These are phyloP conservation scores for Strix uralensis DNA, from an alignment of 2,113 vertebrate species.

Conservation along the genomic window DNA sequence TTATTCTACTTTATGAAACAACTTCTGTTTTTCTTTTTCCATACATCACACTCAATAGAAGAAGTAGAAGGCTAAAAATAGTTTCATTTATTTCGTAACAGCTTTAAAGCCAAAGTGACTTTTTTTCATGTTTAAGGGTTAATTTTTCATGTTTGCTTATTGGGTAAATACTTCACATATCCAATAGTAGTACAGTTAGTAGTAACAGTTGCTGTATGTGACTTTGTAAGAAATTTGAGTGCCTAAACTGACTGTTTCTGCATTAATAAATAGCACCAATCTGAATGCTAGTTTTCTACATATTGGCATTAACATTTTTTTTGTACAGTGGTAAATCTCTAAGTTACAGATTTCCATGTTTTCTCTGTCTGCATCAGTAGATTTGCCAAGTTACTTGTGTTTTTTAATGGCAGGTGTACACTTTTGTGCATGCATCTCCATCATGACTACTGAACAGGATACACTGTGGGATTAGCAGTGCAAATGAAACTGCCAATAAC, in stretches of 20 bases:
- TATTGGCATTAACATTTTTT: neutral
- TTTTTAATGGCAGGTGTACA: neutral
- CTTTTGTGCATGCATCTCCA: accelerated
- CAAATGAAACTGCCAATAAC: neutral
- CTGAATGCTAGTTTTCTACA: neutral
- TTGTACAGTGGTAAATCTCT: neutral
- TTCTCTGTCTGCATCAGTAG: neutral
- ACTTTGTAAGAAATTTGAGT: slow-evolving; percentile 27
- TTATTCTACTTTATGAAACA: neutral
- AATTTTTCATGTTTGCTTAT: neutral
- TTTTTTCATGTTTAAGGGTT: neutral
- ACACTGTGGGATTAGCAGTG: neutral
- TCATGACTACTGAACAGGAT: neutral
- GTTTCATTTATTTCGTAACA: neutral
- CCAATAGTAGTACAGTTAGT: neutral
- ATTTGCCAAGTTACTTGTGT: neutral
- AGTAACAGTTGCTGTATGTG: neutral
- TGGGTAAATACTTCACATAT: neutral
- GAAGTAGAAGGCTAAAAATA: neutral
- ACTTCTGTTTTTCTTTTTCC: neutral
- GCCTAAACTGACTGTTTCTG: slow-evolving; percentile 35
- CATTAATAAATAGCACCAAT: neutral
- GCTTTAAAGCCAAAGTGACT: neutral
- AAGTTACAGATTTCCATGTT: neutral
- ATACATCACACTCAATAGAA: neutral